Percentiles rank a stretch among this genome's conserved stretches.
Conservation (phyloP, 2,888 invertebrate genomes). For the Ophioninae sp. region DNA sequence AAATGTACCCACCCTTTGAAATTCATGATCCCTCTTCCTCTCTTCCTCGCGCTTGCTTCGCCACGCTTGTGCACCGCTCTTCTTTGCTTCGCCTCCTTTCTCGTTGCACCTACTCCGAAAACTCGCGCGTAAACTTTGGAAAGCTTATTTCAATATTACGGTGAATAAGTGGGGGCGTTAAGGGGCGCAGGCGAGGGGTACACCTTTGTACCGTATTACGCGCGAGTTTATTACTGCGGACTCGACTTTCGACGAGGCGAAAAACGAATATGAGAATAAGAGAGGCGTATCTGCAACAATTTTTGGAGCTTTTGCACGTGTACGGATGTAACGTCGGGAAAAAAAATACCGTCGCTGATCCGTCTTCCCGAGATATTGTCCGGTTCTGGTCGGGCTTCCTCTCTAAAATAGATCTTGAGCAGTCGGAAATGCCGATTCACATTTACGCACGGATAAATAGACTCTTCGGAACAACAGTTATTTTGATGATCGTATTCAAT, state of each 20-base stretch:
- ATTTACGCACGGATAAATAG: not conserved
- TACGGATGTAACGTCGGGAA: no score
- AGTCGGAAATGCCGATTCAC: no score
- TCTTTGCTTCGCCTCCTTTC: conserved; percentile 56
- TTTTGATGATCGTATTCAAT: not conserved
- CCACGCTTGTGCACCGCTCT: conserved; percentile 45
- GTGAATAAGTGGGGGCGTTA: conserved; percentile 68
- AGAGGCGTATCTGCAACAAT: conserved; percentile 4
- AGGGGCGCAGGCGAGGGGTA: conserved; percentile 25
- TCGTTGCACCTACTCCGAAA: conserved; percentile 54
- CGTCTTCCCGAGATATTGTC: no score
- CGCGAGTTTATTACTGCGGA: conserved; percentile 61
- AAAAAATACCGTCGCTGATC: no score
- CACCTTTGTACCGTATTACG: conserved; percentile 62
- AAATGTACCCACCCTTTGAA: conserved; percentile 32
- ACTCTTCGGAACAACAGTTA: not conserved
- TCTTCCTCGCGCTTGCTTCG: conserved; percentile 36
- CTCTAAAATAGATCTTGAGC: no score
- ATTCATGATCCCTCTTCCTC: conserved; percentile 25
- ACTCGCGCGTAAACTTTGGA: conserved; percentile 69
- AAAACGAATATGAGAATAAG: conserved; percentile 25
- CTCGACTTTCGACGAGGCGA: conserved; percentile 14
- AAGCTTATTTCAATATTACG: conserved; percentile 75
- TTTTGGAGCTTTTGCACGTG: not conserved
- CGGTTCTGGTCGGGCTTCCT: no score